Percentiles rank a stretch among this genome's conserved stretches.
Conservation (phyloP, 2,888 invertebrate genomes). For the Caenorhabditis sp. region DNA sequence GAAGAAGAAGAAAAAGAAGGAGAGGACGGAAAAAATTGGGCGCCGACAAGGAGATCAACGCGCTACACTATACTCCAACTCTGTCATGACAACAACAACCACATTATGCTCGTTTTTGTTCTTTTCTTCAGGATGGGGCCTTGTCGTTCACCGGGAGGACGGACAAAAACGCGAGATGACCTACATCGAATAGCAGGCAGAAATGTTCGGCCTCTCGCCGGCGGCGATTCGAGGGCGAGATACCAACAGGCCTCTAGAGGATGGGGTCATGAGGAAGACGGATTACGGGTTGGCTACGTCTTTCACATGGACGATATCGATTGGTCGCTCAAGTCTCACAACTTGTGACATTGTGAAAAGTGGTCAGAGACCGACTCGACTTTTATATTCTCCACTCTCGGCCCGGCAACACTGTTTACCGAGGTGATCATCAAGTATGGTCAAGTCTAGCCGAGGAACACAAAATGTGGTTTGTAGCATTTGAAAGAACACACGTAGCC, state of each 20-base stretch:
- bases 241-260: background rate
- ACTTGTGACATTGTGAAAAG: conserved; percentile 7
- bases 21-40: conserved; percentile 6
- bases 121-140: background rate
- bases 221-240: background rate
- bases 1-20: background rate
- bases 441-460: conserved; percentile 36
- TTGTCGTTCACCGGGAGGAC: background rate
- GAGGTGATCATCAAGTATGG: conserved; percentile 31
- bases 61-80: conserved; percentile 18
- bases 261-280: background rate
- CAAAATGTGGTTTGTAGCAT: conserved; percentile 44
- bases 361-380: conserved; percentile 3
- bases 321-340: background rate
- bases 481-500: conserved; percentile 52
- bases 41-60: background rate
- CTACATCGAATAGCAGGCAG: too few species aligned
- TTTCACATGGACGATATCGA: too few species aligned
- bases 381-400: conserved; percentile 16
- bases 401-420: conserved; percentile 11
- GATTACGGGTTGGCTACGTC: conserved; percentile 38
- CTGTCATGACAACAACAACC: conserved; percentile 9
- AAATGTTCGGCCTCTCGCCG: too few species aligned
- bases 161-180: conserved; percentile 6
- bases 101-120: too few species aligned